A percentile compares a stretch with the other conserved stretches of the same genome.
These are phyloP conservation scores for Oostethus manadensis DNA, from an alignment of 2,113 vertebrate genomes.

Conservation along the genomic window DNA sequence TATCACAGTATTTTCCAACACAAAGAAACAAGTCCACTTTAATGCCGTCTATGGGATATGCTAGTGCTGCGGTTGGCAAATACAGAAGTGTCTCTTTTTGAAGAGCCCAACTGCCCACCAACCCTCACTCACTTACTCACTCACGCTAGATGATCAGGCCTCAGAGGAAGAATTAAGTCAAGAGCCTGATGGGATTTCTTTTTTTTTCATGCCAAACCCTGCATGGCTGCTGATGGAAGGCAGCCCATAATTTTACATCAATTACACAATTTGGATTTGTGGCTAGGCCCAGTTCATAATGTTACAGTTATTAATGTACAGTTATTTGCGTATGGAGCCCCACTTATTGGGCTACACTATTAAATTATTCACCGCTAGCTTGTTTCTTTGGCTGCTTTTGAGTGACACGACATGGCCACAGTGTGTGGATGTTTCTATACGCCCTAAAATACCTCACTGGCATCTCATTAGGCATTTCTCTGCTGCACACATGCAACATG, in stretches of 20 bases:
- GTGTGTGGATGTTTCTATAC: constrained; percentile 7
- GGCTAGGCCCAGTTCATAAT: constrained; percentile 24
- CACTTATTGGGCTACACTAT: background rate
- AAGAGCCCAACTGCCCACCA: constrained; percentile 10
- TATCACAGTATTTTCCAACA: constrained; percentile 37
- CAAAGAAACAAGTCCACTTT: constrained; percentile 48
- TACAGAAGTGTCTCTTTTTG: constrained; percentile 25
- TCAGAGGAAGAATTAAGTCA: constrained; percentile 51
- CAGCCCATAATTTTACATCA: constrained; percentile 46
- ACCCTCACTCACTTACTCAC: constrained; percentile 36
- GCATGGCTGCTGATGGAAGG: constrained; percentile 40
- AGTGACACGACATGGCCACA: background rate
- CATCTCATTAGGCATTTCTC: background rate
- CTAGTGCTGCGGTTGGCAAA: constrained; percentile 35
- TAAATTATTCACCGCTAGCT: background rate
- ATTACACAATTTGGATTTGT: constrained; percentile 42
- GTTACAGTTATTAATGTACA: constrained; percentile 31
- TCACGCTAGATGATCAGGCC: constrained; percentile 52
- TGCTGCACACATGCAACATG: background rate
- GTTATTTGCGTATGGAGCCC: constrained; percentile 6
- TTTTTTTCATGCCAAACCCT: constrained; percentile 37
- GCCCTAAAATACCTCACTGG: background rate
- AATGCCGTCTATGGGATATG: constrained; percentile 47
- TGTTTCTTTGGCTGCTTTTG: background rate
- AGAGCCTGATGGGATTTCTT: constrained; percentile 32